A percentile compares a stretch with the other conserved stretches of the same genome.
phyloP scores from a whole-genome alignment of 1,140 invertebrate species.

The Reticulitermes speratus region DNA sequence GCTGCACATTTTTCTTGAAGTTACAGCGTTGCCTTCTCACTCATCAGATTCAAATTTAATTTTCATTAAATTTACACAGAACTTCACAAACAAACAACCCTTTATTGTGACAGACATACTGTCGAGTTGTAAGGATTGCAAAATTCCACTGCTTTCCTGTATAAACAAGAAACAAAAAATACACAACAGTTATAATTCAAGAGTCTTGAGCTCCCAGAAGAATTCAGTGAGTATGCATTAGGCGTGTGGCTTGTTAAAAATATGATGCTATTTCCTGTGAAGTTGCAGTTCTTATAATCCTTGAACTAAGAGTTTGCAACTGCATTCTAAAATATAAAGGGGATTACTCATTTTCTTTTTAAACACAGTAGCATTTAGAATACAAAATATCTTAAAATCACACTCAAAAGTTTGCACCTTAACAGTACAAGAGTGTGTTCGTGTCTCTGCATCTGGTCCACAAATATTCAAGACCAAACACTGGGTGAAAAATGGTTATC shows the following conservation, averaged over 20 bases:
- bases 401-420: not conserved
- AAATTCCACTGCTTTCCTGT: too few species aligned
- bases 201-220: too few species aligned
- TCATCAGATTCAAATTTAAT: too few species aligned
- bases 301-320: not conserved
- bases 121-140: too few species aligned
- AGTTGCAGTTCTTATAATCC: not conserved
- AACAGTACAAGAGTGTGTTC: not conserved
- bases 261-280: not conserved
- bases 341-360: not conserved
- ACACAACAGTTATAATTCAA: too few species aligned
- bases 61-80: too few species aligned
- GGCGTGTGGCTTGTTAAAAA: not conserved
- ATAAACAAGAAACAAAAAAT: too few species aligned
- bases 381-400: not conserved
- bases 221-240: not conserved
- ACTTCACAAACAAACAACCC: too few species aligned
- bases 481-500: not conserved
- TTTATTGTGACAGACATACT: too few species aligned
- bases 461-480: slow-evolving; percentile 4
- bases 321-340: not conserved
- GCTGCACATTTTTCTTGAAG: too few species aligned
- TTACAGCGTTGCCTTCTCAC: too few species aligned
- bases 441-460: not conserved
- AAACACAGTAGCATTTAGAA: not conserved